Percentiles rank a stretch among this genome's conserved stretches.
These are phyloP conservation scores for Labroides dimidiatus DNA, from an alignment of 2,797 vertebrate genomes.

Conservation along the genomic window DNA sequence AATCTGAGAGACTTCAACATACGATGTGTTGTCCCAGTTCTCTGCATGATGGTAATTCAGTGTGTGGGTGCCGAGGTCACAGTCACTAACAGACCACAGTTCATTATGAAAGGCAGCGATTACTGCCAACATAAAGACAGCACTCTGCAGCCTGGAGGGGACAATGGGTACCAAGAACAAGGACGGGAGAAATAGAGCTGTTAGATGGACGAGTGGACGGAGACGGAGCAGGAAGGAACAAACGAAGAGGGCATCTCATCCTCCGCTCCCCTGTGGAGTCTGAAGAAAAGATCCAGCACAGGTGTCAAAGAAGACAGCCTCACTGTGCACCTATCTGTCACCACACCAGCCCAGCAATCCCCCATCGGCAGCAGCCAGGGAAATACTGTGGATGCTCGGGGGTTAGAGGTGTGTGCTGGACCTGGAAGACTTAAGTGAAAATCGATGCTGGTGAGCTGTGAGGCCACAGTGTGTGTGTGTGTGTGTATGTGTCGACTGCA, in stretches of 20 bases:
- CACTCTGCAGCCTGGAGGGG: conserved; percentile 16
- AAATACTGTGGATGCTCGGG: conserved; percentile 79
- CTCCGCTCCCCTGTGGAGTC: conserved; percentile 64
- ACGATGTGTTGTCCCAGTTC: neutral
- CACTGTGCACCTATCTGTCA: conserved; percentile 75
- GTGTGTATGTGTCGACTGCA: conserved; percentile 30
- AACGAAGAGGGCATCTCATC: conserved; percentile 70
- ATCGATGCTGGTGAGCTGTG: conserved; percentile 77
- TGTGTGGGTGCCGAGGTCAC: conserved; percentile 7
- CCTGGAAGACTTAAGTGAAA: conserved; percentile 82
- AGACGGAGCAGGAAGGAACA: conserved; percentile 57
- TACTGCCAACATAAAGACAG: conserved; percentile 35
- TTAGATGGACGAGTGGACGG: conserved; percentile 56
- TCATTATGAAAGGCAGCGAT: conserved; percentile 45
- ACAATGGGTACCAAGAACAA: conserved; percentile 50
- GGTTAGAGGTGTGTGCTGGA: conserved; percentile 75
- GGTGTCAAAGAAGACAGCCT: conserved; percentile 74
- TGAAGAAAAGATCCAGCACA: conserved; percentile 72
- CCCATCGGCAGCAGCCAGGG: conserved; percentile 72
- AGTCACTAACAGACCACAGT: conserved; percentile 11
- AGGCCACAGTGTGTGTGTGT: conserved; percentile 45
- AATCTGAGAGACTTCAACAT: neutral
- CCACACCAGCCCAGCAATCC: conserved; percentile 72
- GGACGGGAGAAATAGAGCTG: conserved; percentile 52
- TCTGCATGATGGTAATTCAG: neutral